Percentiles rank a stretch among this genome's conserved stretches.
phyloP scores from a whole-genome alignment of 2,888 invertebrate species.

The Apodemia mormo region DNA sequence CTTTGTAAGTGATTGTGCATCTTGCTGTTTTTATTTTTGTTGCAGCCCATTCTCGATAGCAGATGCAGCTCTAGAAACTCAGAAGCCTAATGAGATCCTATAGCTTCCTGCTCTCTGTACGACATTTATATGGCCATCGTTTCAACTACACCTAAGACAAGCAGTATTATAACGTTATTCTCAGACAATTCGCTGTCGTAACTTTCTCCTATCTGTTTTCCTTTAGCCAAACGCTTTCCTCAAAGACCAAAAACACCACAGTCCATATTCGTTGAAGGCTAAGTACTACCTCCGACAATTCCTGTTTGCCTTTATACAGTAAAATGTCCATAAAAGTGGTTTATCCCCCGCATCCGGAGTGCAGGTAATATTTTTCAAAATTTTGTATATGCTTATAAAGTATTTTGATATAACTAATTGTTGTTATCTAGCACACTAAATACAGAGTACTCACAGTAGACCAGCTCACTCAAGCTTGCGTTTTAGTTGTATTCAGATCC shows the following conservation, averaged over 20 bases:
- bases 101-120: constrained; percentile 42
- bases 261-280: neutral
- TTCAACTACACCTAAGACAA: neutral
- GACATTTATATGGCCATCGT: constrained; percentile 29
- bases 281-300: constrained; percentile 16
- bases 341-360: constrained; percentile 57
- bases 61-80: constrained; percentile 63
- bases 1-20: constrained; percentile 73
- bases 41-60: constrained; percentile 71
- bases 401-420: constrained; percentile 38
- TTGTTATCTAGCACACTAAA: constrained; percentile 34
- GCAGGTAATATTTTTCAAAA: constrained; percentile 64
- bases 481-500: constrained; percentile 33
- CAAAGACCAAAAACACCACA: neutral
- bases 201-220: neutral
- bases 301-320: constrained; percentile 24
- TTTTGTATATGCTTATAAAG: constrained; percentile 43
- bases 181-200: neutral
- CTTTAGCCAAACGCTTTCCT: neutral
- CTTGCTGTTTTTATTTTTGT: constrained; percentile 74
- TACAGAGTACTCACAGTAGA: constrained; percentile 25
- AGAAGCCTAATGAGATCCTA: constrained; percentile 59
- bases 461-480: constrained; percentile 37
- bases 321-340: constrained; percentile 28
- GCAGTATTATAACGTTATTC: neutral